Base-by-base conservation (phyloP, 2,113 vertebrate species). In the Circaetus gallicus region DNA sequence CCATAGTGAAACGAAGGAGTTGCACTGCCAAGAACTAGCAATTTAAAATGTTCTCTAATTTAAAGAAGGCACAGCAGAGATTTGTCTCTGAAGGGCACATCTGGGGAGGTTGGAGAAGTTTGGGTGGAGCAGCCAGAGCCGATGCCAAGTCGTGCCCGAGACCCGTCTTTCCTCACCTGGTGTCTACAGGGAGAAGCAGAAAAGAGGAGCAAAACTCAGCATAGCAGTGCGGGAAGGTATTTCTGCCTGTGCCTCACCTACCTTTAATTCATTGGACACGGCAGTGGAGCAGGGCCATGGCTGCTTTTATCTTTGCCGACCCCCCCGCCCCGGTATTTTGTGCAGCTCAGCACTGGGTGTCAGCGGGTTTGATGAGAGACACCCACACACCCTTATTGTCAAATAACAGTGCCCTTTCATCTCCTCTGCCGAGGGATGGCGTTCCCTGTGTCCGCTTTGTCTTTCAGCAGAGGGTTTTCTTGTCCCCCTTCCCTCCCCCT, bases 361-460 rank as follows among this genome's bases (percentile, higher is more conserved):
- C 88, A 94, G 82, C 2, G 18, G 83, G 72, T 84, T 63, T 90
- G 93, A 93, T 2, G 66, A 56, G 74, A 80, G 82, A 70, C 97
- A 96, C 98, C 97, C 96, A 97, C 96, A 67, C 91, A 76, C 32
- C 38, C 78, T 16, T 43, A 73, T 59, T 63, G 92, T 79, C 92
- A 81, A 81, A 80, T 78, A 95, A 77, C 90, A 2, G 55, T 5
- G 14, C 29, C 88, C 92, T 97, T 97, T 98, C 97, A 97, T 92
- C 95, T 80, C 50, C 91, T 95, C 96, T 95, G 96, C 93, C 59
- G 26, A 66, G 59, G 77, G 67, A 76, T 40, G 62, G 73, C 69
- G 11, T 87, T 90, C 93, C 87, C 47, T 13, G 25, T 38, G 67
- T 31, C 9, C 4, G 16, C 86, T 94, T 94, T 97, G 89, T 96